phyloP scores from a whole-genome alignment of 2,797 vertebrate genomes.

The Platalea minor region DNA sequence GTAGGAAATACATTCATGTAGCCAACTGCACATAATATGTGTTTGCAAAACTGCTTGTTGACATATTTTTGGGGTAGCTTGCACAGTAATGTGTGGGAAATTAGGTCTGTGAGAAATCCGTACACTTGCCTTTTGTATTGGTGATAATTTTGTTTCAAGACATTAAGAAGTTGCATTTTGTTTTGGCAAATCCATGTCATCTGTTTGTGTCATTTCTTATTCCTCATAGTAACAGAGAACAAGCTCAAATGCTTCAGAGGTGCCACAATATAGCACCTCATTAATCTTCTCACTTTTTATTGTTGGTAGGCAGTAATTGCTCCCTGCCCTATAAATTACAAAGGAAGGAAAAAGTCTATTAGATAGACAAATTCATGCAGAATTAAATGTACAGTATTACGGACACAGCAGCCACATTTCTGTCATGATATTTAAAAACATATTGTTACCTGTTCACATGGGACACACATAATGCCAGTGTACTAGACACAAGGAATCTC shows the following conservation, averaged over 20 bases:
- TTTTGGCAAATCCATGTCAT: neutral
- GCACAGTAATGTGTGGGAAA: neutral
- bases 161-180: neutral
- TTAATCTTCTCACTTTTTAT: conserved; percentile 21
- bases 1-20: neutral
- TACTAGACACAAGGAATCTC: neutral
- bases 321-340: neutral
- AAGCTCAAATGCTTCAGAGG: neutral
- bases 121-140: neutral
- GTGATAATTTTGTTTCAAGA: neutral
- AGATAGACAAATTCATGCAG: neutral
- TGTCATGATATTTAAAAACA: neutral
- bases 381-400: neutral
- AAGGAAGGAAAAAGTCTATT: neutral
- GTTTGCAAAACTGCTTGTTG: neutral
- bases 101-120: neutral
- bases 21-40: neutral
- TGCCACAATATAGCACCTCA: neutral
- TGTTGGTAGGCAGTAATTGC: conserved; percentile 6
- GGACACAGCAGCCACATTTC: neutral
- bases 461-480: neutral
- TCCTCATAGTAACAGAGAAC: neutral
- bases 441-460: neutral
- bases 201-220: neutral
- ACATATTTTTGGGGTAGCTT: neutral